Evolutionary conservation across 2,888 invertebrate species (phyloP).

Genomic region (Zygaena filipendulae): DNA sequence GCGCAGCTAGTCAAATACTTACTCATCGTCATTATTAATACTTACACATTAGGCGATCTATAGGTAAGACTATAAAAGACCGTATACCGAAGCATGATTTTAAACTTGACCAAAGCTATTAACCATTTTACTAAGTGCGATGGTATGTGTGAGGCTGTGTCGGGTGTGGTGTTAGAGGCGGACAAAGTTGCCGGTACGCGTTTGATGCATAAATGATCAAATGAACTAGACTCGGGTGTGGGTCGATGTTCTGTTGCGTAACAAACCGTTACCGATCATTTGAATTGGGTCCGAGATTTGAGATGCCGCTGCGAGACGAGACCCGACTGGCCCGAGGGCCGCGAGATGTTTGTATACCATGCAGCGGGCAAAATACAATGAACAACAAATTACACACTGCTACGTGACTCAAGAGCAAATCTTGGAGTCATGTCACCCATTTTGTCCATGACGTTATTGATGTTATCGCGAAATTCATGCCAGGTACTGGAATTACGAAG

Average conservation of each 20-base stretch:
- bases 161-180: no score
- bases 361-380: conserved; percentile 28
- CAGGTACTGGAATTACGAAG: no score
- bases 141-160: conserved; percentile 23
- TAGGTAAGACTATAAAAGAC: no score
- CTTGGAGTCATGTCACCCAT: conserved; percentile 33
- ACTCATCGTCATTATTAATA: no score
- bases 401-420: conserved; percentile 36
- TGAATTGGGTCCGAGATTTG: conserved; percentile 53
- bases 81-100: no score
- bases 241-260: conserved; percentile 57
- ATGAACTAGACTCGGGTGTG: conserved; percentile 34
- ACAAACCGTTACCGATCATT: conserved; percentile 57
- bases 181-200: conserved; percentile 41
- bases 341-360: conserved; percentile 29
- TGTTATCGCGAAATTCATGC: conserved; percentile 20
- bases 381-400: conserved; percentile 33
- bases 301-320: conserved; percentile 28
- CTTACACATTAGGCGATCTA: no score
- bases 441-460: conserved; percentile 18
- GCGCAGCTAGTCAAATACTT: no score
- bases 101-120: no score
- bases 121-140: no score
- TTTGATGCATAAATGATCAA: conserved; percentile 61
- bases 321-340: conserved; percentile 20